Conservation (phyloP, 30 jellyfish, hydroid and myxozoan species). For the Catostylus mosaicus region DNA sequence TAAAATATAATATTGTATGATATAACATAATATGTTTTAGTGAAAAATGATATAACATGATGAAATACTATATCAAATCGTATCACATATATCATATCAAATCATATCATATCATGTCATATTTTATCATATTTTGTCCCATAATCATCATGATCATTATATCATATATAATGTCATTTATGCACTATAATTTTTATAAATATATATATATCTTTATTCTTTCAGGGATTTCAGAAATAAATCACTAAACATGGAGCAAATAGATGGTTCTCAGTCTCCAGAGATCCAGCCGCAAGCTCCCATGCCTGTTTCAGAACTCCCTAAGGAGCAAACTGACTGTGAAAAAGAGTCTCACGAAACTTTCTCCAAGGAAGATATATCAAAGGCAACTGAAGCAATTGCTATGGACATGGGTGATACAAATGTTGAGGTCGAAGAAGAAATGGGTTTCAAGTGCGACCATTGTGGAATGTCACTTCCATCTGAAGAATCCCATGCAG, state of each 20-base stretch:
- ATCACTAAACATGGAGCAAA: slow-evolving; percentile 7
- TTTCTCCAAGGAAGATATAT: slow-evolving; percentile 40
- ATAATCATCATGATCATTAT: too few species aligned
- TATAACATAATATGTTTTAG: too few species aligned
- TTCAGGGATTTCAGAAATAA: neutral
- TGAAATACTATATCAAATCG: too few species aligned
- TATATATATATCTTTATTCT: neutral
- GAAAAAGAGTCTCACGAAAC: slow-evolving; percentile 13
- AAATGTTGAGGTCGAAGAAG: neutral
- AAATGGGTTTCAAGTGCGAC: slow-evolving; percentile 12
- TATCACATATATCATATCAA: too few species aligned
- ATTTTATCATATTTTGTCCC: too few species aligned
- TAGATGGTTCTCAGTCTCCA: slow-evolving; percentile 37
- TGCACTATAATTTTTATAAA: too few species aligned
- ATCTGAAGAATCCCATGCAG: slow-evolving; percentile 42
- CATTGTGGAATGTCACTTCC: slow-evolving; percentile 21
- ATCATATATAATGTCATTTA: too few species aligned
- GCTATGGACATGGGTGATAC: neutral
- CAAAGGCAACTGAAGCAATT: slow-evolving; percentile 35
- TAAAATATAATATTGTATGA: too few species aligned
- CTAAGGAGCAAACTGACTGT: slow-evolving; percentile 10
- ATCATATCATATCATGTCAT: too few species aligned
- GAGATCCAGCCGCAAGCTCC: slow-evolving; percentile 43
- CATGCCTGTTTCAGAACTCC: slow-evolving; percentile 6
- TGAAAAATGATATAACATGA: too few species aligned